Percentiles rank a stretch among this genome's conserved stretches.
Conservation (phyloP, 1,140 invertebrate species). For the Caerostris darwini region DNA sequence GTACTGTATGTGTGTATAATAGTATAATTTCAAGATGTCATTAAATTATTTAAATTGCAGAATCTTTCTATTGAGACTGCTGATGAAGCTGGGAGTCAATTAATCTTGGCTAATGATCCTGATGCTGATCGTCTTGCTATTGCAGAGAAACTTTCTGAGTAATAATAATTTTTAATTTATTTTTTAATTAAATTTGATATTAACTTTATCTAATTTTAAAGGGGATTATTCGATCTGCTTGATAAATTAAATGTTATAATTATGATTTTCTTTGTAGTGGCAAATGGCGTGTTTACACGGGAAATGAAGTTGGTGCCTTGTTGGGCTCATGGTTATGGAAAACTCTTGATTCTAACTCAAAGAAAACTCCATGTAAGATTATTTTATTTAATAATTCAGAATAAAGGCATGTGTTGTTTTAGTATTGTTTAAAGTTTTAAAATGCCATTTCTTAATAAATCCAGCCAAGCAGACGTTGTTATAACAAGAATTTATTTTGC, state of each 20-base stretch:
- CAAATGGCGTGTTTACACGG: constrained; percentile 95
- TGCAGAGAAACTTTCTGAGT: constrained; percentile 85
- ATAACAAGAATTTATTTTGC: too few relatives aligned
- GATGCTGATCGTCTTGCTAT: constrained; percentile 98
- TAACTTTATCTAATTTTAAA: too few relatives aligned
- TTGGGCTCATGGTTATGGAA: constrained; percentile 96
- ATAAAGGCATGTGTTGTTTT: too few relatives aligned
- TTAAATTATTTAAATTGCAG: constrained; percentile 78
- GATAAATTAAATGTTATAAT: too few relatives aligned
- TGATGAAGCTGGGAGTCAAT: constrained; percentile 85
- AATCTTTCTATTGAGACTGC: constrained; percentile 93
- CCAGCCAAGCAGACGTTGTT: too few relatives aligned
- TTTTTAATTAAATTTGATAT: too few relatives aligned
- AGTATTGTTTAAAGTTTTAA: too few relatives aligned
- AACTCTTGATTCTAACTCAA: constrained; percentile 73
- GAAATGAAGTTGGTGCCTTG: constrained; percentile 97
- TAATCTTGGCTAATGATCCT: constrained; percentile 98
- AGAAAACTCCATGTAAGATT: constrained; percentile 23
- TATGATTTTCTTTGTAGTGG: constrained; percentile 83
- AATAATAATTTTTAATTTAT: neutral
- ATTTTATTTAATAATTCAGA: neutral
- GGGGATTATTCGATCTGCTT: too few relatives aligned
- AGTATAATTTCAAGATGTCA: too few relatives aligned
- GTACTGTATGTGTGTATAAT: too few relatives aligned
- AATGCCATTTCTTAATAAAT: too few relatives aligned